Evolutionary conservation across 2,888 invertebrate genomes (phyloP).

Genomic region (Chaetogeoica ovagalla): DNA sequence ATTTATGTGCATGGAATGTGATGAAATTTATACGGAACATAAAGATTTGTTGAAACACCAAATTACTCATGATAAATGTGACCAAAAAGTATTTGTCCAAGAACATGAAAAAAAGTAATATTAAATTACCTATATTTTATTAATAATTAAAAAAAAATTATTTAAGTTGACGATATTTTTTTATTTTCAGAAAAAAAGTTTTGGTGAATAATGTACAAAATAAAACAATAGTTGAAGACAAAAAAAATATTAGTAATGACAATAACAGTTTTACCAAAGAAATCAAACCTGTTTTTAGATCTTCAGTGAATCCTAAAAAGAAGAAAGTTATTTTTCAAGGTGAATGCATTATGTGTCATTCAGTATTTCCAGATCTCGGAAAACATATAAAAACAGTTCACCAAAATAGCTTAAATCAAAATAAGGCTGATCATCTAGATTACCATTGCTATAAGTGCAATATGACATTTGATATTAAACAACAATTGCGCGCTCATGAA

Average conservation of each 20-base stretch:
- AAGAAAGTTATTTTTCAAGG: slow-evolving; percentile 41
- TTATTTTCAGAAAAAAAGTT: neutral
- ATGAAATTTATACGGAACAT: slow-evolving; percentile 33
- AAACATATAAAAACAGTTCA: slow-evolving; percentile 39
- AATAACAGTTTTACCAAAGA: neutral
- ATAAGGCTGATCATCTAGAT: neutral
- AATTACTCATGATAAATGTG: slow-evolving; percentile 21
- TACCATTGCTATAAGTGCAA: slow-evolving; percentile 4
- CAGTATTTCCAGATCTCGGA: slow-evolving; percentile 40
- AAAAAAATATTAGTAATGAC: neutral
- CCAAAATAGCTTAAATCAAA: slow-evolving; percentile 7
- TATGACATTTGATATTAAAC: slow-evolving; percentile 25
- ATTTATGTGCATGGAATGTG: slow-evolving; percentile 44
- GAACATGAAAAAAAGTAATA: slow-evolving; percentile 15
- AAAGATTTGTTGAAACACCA: slow-evolving; percentile 34
- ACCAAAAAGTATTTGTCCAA: neutral
- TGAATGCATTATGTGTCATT: slow-evolving; percentile 45
- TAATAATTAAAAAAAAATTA: neutral
- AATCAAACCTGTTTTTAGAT: neutral
- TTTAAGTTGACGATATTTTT: neutral
- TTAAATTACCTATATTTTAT: neutral
- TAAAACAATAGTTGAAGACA: neutral
- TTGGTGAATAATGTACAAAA: neutral
- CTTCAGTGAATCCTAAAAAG: slow-evolving; percentile 30
- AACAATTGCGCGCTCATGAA: slow-evolving; percentile 17